These are phyloP conservation scores for Leuctra nigra DNA, from an alignment of 2,888 invertebrate genomes.

Conservation along the genomic window DNA sequence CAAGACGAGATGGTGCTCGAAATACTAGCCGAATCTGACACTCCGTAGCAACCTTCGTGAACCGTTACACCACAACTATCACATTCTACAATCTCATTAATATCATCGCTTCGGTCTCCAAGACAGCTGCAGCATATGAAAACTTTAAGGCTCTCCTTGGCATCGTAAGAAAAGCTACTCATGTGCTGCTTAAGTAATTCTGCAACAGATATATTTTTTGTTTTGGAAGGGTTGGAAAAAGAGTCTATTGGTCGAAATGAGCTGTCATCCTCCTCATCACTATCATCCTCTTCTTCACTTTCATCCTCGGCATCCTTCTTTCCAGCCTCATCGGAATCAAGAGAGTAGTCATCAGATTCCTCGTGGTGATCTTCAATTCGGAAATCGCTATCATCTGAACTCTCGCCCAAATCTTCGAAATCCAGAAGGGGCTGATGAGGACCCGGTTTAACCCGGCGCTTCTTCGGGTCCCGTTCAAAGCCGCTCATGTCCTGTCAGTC, in stretches of 20 bases:
- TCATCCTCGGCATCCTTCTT: slow-evolving; percentile 25
- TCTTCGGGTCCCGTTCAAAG: slow-evolving; percentile 66
- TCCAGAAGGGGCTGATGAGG: slow-evolving; percentile 65
- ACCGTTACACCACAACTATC: slow-evolving; percentile 95
- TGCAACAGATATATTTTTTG: slow-evolving; percentile 12
- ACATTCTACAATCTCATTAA: slow-evolving; percentile 95
- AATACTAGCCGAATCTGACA: slow-evolving; percentile 84
- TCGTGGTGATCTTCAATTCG: slow-evolving; percentile 79
- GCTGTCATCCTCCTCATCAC: slow-evolving; percentile 25
- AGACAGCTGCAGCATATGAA: slow-evolving; percentile 89
- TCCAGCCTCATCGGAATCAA: slow-evolving; percentile 60
- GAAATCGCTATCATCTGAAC: slow-evolving; percentile 93
- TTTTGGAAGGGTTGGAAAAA: neutral
- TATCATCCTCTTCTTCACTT: slow-evolving; percentile 26
- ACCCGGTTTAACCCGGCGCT: slow-evolving; percentile 72
- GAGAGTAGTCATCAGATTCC: slow-evolving; percentile 70
- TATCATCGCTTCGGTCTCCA: slow-evolving; percentile 85
- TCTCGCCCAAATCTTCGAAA: slow-evolving; percentile 84
- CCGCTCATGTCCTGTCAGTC: slow-evolving; percentile 1
- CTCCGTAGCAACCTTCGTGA: slow-evolving; percentile 96
- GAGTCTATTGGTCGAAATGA: slow-evolving; percentile 1
- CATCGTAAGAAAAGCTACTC: slow-evolving; percentile 21
- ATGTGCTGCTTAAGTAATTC: slow-evolving; percentile 13
- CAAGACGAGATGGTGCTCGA: slow-evolving; percentile 91
- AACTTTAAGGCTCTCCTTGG: slow-evolving; percentile 54